Conservation (phyloP, 2,113 vertebrate species). For the Oostethus manadensis region DNA sequence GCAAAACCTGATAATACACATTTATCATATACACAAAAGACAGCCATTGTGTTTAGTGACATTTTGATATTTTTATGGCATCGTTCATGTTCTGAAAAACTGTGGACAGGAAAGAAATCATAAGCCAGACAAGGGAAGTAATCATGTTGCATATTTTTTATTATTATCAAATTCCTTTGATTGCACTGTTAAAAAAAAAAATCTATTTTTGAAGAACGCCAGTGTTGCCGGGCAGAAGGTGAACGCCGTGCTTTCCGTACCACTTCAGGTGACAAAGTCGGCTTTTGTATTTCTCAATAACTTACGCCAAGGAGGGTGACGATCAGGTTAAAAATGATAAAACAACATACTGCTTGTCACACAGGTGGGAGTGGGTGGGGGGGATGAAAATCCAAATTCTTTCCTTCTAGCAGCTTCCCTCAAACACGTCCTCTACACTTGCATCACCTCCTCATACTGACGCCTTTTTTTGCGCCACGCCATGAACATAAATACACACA, state of each 20-base stretch:
- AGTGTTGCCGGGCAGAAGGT: constrained; percentile 58
- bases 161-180: constrained; percentile 36
- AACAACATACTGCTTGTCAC: not conserved
- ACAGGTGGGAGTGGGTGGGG: not conserved
- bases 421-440: too few relatives aligned
- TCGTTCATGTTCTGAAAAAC: too few relatives aligned
- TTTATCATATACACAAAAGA: too few relatives aligned
- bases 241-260: constrained; percentile 39
- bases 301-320: constrained; percentile 4
- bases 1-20: too few relatives aligned
- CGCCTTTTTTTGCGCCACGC: too few relatives aligned
- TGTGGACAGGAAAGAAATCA: constrained; percentile 5
- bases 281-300: too few relatives aligned
- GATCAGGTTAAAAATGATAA: not conserved
- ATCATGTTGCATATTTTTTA: constrained; percentile 25
- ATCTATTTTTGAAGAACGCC: constrained; percentile 53
- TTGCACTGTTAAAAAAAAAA: constrained; percentile 61
- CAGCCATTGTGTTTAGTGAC: too few relatives aligned
- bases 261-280: not conserved
- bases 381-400: too few relatives aligned
- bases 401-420: too few relatives aligned
- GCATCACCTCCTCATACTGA: too few relatives aligned
- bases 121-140: not conserved
- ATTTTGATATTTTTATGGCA: too few relatives aligned
- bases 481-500: too few relatives aligned